Conservation (phyloP, 2,797 vertebrate genomes). For the Philypnodon macrostomus region DNA sequence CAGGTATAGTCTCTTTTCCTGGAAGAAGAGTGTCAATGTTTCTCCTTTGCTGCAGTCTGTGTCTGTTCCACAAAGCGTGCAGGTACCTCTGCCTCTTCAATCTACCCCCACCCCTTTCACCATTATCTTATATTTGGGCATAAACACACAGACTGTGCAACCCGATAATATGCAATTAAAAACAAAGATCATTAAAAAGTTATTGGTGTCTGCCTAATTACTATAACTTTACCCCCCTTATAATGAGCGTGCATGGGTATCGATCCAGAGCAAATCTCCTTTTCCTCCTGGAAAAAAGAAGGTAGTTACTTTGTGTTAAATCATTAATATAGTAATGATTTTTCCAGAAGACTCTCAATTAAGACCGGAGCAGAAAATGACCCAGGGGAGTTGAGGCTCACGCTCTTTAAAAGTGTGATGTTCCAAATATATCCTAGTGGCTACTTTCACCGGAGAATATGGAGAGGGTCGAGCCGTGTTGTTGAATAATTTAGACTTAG, state of each 20-base stretch:
- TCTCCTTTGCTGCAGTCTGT: slow-evolving; percentile 19
- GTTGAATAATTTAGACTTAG: slow-evolving; percentile 71
- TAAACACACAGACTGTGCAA: slow-evolving; percentile 72
- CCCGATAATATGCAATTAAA: slow-evolving; percentile 82
- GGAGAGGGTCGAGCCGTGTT: slow-evolving; percentile 50
- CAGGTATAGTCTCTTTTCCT: slow-evolving; percentile 8
- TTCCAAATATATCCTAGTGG: slow-evolving; percentile 68
- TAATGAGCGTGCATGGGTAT: slow-evolving; percentile 82
- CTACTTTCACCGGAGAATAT: slow-evolving; percentile 59
- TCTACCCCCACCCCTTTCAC: slow-evolving; percentile 66
- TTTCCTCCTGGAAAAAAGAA: slow-evolving; percentile 81
- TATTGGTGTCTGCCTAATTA: slow-evolving; percentile 84
- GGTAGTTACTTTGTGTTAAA: slow-evolving; percentile 86
- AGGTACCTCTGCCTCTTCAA: slow-evolving; percentile 61
- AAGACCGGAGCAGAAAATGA: slow-evolving; percentile 80
- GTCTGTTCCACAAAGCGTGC: slow-evolving; percentile 41
- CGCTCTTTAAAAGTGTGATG: slow-evolving; percentile 78
- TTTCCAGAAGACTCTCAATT: slow-evolving; percentile 84
- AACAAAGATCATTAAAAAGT: slow-evolving; percentile 83
- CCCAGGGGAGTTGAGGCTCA: slow-evolving; percentile 73
- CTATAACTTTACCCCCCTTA: slow-evolving; percentile 81
- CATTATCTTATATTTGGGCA: slow-evolving; percentile 80
- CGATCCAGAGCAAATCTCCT: slow-evolving; percentile 78
- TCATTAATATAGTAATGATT: slow-evolving; percentile 87
- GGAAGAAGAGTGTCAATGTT: slow-evolving; percentile 21